Evolutionary conservation across 2,797 vertebrate species (phyloP), one percentile per base, ranked within the genome.

Genomic region (Molossus molossus): DNA sequence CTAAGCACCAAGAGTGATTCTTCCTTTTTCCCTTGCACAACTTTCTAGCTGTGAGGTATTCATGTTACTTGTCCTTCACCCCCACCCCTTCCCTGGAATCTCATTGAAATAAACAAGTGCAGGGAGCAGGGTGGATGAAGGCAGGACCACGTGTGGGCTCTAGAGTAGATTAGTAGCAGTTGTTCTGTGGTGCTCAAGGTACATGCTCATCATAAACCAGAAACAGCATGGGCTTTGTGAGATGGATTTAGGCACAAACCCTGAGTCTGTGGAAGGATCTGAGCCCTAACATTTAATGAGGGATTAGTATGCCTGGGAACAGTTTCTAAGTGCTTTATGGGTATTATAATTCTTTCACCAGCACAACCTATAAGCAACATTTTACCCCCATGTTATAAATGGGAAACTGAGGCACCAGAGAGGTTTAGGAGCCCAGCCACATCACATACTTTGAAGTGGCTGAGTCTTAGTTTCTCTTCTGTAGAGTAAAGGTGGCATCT

Each of bases 331-430:
- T 25, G 89, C 50, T 87, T 75, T 45, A 9, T 1, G 55, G 80
- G 64, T 57, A 72, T 70, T 23, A 3, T 72, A 77, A 81, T 9
- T 65, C 76, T 80, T 94, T 81, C 65, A 75, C 80, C 64, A 90
- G 72, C 33, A 58, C 18, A 33, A 25, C 20, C 27, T 37, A 25
- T 18, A 77, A 53, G 76, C 11, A 75, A 87, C 14, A 48, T 27
- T 87, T 73, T 21, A 37, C 48, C 9, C 8, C 12, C 21, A 27
- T 55, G 73, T 81, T 85, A 70, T 79, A 92, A 67, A 17, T 70
- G 81, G 69, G 60, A 94, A 86, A 89, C 73, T 33, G 73, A 97
- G 69, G 67, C 27, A 40, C 48, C 33, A 48, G 64, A 85, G n/a
- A 27, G 25, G 21, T 50, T 92, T 86, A 72, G 69, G 55, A 79